Evolutionary conservation across 64 coral and sea anemone species (phyloP).

Genomic region (Montipora foliosa): DNA sequence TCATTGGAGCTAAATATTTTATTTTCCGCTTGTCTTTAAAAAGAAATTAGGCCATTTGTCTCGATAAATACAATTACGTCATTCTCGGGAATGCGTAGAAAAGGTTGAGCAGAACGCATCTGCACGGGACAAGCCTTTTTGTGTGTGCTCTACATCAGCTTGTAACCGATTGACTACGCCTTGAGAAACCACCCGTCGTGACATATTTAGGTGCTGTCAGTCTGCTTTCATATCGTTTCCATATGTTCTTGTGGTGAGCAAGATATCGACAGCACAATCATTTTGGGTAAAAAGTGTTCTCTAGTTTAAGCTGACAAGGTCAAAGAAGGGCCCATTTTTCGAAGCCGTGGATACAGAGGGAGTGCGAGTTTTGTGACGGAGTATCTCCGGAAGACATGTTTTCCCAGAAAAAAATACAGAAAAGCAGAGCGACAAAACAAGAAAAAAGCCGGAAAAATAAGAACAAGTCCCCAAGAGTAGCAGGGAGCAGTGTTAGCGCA

Average conservation of each 20-base stretch:
- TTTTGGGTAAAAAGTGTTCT: too few relatives aligned
- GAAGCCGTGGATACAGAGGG: not conserved
- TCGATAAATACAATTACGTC: not conserved
- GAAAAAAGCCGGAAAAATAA: conserved; percentile 33
- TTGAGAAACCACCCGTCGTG: not conserved
- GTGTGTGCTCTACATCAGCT: not conserved
- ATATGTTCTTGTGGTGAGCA: not conserved
- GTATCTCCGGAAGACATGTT: not conserved
- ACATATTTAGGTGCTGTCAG: not conserved
- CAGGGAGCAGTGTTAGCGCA: not conserved
- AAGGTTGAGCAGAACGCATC: not conserved
- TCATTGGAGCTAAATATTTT: too few relatives aligned
- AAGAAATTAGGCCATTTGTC: not conserved
- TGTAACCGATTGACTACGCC: not conserved
- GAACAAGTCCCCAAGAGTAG: not conserved
- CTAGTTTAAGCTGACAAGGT: too few relatives aligned
- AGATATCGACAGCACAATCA: not conserved
- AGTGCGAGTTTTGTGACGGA: not conserved
- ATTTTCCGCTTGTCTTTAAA: not conserved
- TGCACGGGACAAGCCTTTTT: not conserved
- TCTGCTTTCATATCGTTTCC: not conserved
- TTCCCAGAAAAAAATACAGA: conserved; percentile 25
- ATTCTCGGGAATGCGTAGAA: not conserved
- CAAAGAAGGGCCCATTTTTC: not conserved
- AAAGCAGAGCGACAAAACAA: conserved; percentile 4